Conservation (phyloP, 2,113 vertebrate species). For the Axis porcinus region DNA sequence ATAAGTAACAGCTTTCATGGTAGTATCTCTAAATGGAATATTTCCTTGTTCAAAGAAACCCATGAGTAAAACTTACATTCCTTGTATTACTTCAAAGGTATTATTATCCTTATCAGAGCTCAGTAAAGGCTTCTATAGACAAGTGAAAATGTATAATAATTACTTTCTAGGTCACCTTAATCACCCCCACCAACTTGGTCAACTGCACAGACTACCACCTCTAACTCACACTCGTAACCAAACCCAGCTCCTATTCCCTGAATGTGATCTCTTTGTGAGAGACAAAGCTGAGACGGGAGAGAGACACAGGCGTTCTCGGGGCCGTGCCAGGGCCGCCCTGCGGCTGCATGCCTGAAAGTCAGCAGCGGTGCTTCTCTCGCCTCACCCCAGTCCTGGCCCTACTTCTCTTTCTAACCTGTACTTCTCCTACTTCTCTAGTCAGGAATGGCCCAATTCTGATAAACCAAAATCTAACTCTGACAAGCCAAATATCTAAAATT, state of each 20-base stretch:
- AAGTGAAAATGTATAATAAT: not conserved
- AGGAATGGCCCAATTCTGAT: not conserved
- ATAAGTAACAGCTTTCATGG: not conserved
- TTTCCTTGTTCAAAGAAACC: not conserved
- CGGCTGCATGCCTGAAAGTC: not conserved
- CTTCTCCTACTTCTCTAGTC: not conserved
- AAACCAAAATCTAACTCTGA: not conserved
- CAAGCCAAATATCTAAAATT: constrained; percentile 16
- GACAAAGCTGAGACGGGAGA: not conserved
- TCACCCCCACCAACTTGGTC: not conserved
- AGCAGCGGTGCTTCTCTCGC: not conserved
- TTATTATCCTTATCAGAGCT: not conserved
- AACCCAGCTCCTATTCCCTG: not conserved
- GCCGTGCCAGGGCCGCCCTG: not conserved
- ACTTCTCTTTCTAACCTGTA: not conserved
- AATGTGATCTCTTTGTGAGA: not conserved
- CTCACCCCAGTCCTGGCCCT: not conserved
- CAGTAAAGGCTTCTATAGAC: not conserved
- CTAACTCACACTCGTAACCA: not conserved
- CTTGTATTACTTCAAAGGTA: not conserved
- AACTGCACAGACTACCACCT: not conserved
- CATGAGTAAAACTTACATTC: not conserved
- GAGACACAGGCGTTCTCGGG: not conserved
- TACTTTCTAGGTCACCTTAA: not conserved
- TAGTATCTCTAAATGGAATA: not conserved